These are phyloP conservation scores for Brienomyrus brachyistius DNA, from an alignment of 2,113 vertebrate genomes.

Conservation along the genomic window DNA sequence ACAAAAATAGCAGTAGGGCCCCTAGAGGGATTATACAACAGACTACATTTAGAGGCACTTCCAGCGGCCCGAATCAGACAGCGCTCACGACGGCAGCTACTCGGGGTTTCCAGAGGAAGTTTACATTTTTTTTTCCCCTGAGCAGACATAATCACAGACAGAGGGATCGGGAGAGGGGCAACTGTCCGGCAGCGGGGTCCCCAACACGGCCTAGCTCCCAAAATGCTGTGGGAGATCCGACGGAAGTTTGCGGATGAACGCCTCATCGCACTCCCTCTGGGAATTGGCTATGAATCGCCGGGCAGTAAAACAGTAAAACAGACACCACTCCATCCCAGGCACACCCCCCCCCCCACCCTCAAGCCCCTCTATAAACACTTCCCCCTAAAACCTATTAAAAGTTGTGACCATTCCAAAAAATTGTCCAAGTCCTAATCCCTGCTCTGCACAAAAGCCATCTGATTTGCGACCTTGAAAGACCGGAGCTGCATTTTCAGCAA, in stretches of 20 bases:
- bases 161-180: constrained; percentile 52
- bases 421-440: constrained; percentile 16
- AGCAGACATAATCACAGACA: constrained; percentile 62
- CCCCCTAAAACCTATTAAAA: constrained; percentile 29
- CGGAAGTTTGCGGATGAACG: not conserved
- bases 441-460: constrained; percentile 5
- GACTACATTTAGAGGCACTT: constrained; percentile 78
- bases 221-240: not conserved
- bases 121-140: constrained; percentile 53
- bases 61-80: constrained; percentile 54
- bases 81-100: constrained; percentile 44
- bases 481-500: not conserved
- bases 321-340: constrained; percentile 2
- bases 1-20: constrained; percentile 94
- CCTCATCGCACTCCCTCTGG: constrained; percentile 19
- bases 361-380: constrained; percentile 32
- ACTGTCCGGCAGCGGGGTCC: not conserved
- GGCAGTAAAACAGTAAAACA: constrained; percentile 16
- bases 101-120: constrained; percentile 39
- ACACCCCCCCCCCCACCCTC: constrained; percentile 15
- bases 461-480: not conserved
- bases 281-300: constrained; percentile 27
- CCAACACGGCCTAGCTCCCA: not conserved
- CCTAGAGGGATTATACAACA: constrained; percentile 79
- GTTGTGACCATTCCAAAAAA: constrained; percentile 10